These are phyloP conservation scores for Drosophila asahinai DNA, from an alignment of 1,140 invertebrate species.

Conservation along the genomic window DNA sequence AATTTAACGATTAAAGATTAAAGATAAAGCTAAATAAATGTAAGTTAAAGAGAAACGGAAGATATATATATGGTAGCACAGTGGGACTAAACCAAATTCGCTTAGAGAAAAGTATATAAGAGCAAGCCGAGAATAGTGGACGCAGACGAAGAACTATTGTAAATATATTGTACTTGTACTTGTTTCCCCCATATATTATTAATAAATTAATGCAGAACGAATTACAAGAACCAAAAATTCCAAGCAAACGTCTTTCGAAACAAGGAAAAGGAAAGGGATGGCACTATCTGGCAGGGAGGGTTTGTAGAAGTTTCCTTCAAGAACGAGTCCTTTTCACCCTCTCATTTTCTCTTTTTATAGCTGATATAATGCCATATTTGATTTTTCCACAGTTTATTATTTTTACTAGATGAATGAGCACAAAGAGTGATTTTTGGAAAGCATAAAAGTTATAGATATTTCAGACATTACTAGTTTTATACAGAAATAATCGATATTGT, in stretches of 20 bases:
- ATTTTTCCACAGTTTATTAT: no score
- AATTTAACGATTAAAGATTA: conserved; percentile 17
- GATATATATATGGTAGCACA: conserved; percentile 12
- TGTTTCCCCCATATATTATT: conserved; percentile 61
- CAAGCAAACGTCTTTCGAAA: background rate
- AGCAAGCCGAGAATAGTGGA: conserved; percentile 4
- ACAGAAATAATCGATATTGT: no score
- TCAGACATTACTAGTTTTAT: no score
- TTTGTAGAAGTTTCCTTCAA: background rate
- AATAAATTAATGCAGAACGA: conserved; percentile 61
- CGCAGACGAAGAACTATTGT: conserved; percentile 57
- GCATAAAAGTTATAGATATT: no score
- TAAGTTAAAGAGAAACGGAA: conserved; percentile 30
- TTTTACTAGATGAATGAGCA: no score
- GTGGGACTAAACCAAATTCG: conserved; percentile 42
- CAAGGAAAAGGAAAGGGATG: conserved; percentile 9
- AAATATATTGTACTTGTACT: conserved; percentile 77
- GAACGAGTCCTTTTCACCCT: background rate
- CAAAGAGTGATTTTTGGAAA: no score
- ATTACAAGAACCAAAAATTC: conserved; percentile 24
- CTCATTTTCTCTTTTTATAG: background rate
- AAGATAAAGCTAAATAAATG: conserved; percentile 15
- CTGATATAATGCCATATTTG: no score
- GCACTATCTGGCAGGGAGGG: background rate
- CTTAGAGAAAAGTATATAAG: conserved; percentile 29